Evolutionary conservation across 2,888 invertebrate species (phyloP), one percentile per base, ranked within the genome.

Genomic region (Polymixis lichenea): DNA sequence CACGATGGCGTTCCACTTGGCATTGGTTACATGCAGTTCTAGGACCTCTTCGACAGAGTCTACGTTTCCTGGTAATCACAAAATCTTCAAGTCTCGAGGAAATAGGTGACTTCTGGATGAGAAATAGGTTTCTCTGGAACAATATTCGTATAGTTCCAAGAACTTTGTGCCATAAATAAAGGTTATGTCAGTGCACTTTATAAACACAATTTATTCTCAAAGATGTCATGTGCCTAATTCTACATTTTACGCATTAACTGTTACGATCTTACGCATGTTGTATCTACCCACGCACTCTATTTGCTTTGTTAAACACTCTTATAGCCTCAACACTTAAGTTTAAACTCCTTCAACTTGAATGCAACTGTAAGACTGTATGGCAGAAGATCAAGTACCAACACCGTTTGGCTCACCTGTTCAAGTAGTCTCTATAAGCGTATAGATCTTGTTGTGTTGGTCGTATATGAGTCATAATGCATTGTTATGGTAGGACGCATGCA

Each of bases 401-500:
- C 46, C 62, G 53, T 56, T 53, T 69, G 82, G 67, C 49, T 62
- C 73, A 32, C 67, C 56, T 55, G 60, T 67, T 67, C 55, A 25
- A 72, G 67, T 75, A 55, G 49, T 46, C 46, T 64, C 28, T 74
- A 46, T 73, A 70, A 49, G 55, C 56, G 61, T 60, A 19, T n/a
- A 61, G 85, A 15, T 80, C 76, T 73, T 67, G 69, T 72, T 80
- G 67, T 43, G 15, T 28, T 77, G 69, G 88, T n/a, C 11, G 62
- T 61, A 25, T 66, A 60, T 90, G 86, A 89, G 73, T 89, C 89
- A 89, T 77, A 85, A 75, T 86, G 83, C 83, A 88, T 88, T 89
- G 86, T 88, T 90, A 87, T 76, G 86, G 88, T 91, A 89, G 90
- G 89, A 86, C 89, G 86, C 72, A 78, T 87, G 86, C 87, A 81